Conservation (phyloP, 2,888 invertebrate genomes). For the Cephonodes hylas region DNA sequence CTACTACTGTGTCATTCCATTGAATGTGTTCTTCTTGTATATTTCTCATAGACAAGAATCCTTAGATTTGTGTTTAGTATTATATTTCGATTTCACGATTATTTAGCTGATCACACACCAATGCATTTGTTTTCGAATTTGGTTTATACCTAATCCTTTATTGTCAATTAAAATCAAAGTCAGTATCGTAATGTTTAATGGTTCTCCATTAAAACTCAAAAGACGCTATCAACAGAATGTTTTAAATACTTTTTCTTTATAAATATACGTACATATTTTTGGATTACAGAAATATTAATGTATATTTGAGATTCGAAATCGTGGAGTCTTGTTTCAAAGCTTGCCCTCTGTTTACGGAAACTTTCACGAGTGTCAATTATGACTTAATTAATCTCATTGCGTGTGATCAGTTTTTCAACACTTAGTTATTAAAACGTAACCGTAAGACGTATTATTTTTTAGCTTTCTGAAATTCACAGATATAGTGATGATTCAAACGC, state of each 20-base stretch:
- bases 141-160: not conserved
- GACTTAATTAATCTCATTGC: not conserved
- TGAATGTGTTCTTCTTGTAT: conserved; percentile 52
- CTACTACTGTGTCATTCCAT: conserved; percentile 59
- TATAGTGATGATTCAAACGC: not conserved
- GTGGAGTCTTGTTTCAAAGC: not conserved
- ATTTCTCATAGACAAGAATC: conserved; percentile 19
- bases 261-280: too few relatives aligned
- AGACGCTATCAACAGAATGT: too few relatives aligned
- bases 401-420: not conserved
- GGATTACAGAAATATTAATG: not conserved
- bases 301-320: not conserved
- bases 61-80: conserved; percentile 12
- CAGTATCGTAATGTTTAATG: not conserved
- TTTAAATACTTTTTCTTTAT: too few relatives aligned
- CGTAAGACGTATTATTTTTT: not conserved
- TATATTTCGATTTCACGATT: conserved; percentile 13
- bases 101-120: not conserved
- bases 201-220: too few relatives aligned
- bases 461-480: not conserved
- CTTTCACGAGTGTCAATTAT: too few relatives aligned
- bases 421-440: not conserved
- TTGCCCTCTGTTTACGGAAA: too few relatives aligned
- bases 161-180: not conserved
- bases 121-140: not conserved